Evolutionary conservation across 2,113 vertebrate species (phyloP).

Genomic region (Dromaius novaehollandiae): DNA sequence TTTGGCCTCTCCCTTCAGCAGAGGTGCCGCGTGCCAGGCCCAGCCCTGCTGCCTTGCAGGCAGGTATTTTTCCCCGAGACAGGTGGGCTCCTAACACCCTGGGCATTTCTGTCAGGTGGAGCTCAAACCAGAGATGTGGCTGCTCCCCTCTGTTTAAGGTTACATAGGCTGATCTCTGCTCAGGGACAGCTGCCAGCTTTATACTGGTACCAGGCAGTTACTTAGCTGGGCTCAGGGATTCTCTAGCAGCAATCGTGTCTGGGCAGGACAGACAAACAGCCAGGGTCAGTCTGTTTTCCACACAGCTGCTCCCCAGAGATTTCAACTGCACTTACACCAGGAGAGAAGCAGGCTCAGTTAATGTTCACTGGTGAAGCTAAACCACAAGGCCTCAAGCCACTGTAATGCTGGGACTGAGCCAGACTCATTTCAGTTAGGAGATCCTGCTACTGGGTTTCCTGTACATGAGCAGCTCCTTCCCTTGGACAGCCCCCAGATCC

Average conservation of each 20-base stretch:
- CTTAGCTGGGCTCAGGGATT: background rate
- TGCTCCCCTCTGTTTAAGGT: background rate
- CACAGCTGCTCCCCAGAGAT: background rate
- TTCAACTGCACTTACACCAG: background rate
- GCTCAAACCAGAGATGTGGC: background rate
- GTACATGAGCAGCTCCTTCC: slow-evolving; percentile 34
- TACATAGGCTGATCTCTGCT: background rate
- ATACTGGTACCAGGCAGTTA: background rate
- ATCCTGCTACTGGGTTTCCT: slow-evolving; percentile 51
- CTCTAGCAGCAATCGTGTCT: background rate
- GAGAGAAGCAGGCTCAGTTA: background rate
- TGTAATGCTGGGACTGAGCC: background rate
- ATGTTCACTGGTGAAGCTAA: background rate
- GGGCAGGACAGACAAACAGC: background rate
- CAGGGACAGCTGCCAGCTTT: background rate
- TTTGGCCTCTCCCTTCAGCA: background rate
- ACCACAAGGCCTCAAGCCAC: background rate
- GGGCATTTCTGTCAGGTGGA: background rate
- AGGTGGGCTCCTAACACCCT: background rate
- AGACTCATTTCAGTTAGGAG: background rate
- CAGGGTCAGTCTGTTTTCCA: background rate
- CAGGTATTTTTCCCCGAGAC: background rate
- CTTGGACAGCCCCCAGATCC: slow-evolving; percentile 37
- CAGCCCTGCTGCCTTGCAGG: background rate
- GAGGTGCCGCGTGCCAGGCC: background rate